Percentiles rank a stretch among this genome's conserved stretches.
Evolutionary conservation across 30 jellyfish, hydroid and myxozoan genomes (phyloP).

Genomic region (Pseudorhiza aurosa): DNA sequence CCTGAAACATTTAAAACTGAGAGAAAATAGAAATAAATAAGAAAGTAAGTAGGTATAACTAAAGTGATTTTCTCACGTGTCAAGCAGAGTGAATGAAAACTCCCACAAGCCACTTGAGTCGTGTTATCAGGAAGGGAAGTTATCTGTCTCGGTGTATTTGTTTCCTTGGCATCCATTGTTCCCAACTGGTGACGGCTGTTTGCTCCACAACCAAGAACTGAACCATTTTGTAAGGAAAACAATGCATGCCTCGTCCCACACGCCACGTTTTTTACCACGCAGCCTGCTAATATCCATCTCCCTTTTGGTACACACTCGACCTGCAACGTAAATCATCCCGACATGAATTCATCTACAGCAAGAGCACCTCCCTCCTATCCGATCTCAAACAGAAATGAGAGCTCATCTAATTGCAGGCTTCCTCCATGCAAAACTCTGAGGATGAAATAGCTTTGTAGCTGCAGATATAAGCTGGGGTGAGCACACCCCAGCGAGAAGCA

Average conservation of each 20-base stretch:
- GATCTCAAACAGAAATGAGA: no score
- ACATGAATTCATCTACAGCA: no score
- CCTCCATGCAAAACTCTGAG: no score
- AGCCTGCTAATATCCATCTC: neutral
- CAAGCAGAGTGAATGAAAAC: conserved; percentile 43
- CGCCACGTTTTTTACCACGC: conserved; percentile 31
- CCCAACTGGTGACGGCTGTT: conserved; percentile 69
- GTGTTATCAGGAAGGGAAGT: neutral
- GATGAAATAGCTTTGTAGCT: no score
- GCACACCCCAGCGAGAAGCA: no score
- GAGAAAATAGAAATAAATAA: no score
- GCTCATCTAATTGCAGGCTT: no score
- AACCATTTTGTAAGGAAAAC: conserved; percentile 32
- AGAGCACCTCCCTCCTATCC: no score
- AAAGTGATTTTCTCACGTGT: no score
- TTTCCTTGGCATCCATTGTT: conserved; percentile 2
- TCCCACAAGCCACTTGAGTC: conserved; percentile 60
- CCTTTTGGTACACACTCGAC: neutral
- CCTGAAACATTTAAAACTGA: no score
- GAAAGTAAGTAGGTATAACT: no score
- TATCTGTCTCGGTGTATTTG: conserved; percentile 31
- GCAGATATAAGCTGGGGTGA: no score
- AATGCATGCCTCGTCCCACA: conserved; percentile 65
- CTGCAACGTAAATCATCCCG: neutral
- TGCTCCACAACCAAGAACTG: conserved; percentile 34